A percentile compares a stretch with the other conserved stretches of the same genome.
Evolutionary conservation across 2,113 vertebrate species (phyloP).

Genomic region (Dicentrarchus labrax): DNA sequence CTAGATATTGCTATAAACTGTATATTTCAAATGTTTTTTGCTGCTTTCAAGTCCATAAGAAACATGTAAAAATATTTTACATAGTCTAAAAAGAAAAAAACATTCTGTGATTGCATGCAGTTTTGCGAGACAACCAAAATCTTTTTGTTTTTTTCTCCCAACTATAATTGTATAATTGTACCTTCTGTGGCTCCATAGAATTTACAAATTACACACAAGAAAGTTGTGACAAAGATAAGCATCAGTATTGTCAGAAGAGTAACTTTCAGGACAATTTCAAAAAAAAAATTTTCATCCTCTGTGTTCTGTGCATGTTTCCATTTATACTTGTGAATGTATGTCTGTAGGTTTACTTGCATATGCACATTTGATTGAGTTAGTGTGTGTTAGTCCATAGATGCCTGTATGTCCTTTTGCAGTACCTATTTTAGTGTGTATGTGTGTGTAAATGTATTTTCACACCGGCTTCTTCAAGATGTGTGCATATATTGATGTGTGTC

Average conservation of each 20-base stretch:
- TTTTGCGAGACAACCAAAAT: background rate
- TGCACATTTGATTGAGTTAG: background rate
- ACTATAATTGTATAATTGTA: background rate
- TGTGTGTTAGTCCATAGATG: background rate
- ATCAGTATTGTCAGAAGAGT: background rate
- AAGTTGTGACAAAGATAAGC: background rate
- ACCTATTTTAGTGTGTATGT: background rate
- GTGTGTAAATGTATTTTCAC: background rate
- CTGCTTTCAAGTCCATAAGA: background rate
- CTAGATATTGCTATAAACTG: background rate
- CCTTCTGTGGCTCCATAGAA: background rate
- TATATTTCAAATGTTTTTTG: background rate
- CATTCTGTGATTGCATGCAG: background rate
- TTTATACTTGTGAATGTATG: background rate
- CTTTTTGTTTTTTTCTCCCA: background rate
- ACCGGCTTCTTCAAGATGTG: background rate
- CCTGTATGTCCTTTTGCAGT: background rate
- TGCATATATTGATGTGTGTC: slow-evolving; percentile 3
- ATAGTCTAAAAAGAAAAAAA: background rate
- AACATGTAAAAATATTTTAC: background rate
- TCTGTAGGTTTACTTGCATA: too few relatives aligned
- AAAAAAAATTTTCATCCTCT: background rate
- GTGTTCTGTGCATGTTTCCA: background rate
- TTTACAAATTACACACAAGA: background rate
- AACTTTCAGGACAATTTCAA: too few relatives aligned